Evolutionary conservation across 37 sponge, comb jelly and placozoan species (phyloP).

Genomic region (Mnemiopsis leidyi): DNA sequence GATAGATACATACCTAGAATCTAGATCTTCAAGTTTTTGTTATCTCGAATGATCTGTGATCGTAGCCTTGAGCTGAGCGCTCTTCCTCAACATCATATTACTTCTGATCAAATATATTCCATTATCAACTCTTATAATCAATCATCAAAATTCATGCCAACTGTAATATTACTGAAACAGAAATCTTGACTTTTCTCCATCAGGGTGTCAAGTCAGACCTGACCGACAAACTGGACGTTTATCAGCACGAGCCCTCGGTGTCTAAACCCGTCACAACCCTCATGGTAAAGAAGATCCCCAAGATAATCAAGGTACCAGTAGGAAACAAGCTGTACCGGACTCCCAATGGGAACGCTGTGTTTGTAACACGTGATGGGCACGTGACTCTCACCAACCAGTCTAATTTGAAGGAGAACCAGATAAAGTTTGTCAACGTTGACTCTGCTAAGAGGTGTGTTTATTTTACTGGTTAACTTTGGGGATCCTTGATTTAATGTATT

Average conservation of each 20-base stretch:
- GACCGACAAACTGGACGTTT: background rate
- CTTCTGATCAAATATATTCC: too few species aligned
- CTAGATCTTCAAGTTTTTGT: too few species aligned
- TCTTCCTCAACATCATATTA: too few species aligned
- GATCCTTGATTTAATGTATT: too few species aligned
- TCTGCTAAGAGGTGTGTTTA: background rate
- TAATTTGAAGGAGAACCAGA: conserved; percentile 20
- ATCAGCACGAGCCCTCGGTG: background rate
- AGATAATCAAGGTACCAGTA: conserved; percentile 29
- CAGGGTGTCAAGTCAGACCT: background rate
- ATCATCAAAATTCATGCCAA: too few species aligned
- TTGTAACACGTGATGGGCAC: conserved; percentile 29
- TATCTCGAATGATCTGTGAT: too few species aligned
- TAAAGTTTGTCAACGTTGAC: background rate
- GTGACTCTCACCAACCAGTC: background rate
- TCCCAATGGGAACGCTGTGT: conserved; percentile 27
- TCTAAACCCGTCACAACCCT: background rate
- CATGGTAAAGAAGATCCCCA: conserved; percentile 40
- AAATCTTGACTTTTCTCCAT: too few species aligned
- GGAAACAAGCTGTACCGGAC: conserved; percentile 56
- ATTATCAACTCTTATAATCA: too few species aligned
- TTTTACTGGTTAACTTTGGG: too few species aligned
- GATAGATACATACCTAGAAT: too few species aligned
- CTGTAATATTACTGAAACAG: too few species aligned
- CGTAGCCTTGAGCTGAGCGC: too few species aligned